phyloP scores from a whole-genome alignment of 1,140 invertebrate genomes.

The Ceratina calcarata region DNA sequence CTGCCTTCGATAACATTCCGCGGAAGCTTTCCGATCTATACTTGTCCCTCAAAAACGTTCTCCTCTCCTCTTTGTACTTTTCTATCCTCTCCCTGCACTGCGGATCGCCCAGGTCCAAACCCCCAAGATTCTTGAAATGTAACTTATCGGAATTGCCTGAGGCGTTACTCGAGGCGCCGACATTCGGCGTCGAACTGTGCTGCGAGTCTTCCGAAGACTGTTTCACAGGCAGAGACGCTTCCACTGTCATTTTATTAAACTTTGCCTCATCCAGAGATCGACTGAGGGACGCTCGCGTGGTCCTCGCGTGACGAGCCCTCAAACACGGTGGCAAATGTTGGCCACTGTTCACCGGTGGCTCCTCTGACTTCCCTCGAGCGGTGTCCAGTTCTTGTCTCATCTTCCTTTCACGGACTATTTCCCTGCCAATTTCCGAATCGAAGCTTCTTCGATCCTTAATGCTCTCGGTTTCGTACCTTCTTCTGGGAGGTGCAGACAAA shows the following conservation, averaged over 20 bases:
- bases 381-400: constrained; percentile 80
- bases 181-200: constrained; percentile 77
- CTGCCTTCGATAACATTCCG: constrained; percentile 73
- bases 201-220: constrained; percentile 69
- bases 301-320: constrained; percentile 78
- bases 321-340: constrained; percentile 81
- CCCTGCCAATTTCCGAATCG: constrained; percentile 82
- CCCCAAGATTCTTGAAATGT: constrained; percentile 70
- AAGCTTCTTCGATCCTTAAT: constrained; percentile 76
- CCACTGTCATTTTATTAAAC: constrained; percentile 79
- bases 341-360: constrained; percentile 64
- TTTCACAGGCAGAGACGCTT: constrained; percentile 67
- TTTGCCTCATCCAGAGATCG: constrained; percentile 85
- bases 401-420: constrained; percentile 80
- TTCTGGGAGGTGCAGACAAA: constrained; percentile 52
- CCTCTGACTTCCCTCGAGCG: constrained; percentile 71
- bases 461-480: constrained; percentile 68
- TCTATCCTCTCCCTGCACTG: constrained; percentile 89
- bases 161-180: constrained; percentile 59
- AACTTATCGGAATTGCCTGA: constrained; percentile 62
- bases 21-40: constrained; percentile 92
- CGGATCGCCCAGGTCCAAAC: constrained; percentile 81
- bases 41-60: constrained; percentile 91
- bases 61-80: constrained; percentile 94
- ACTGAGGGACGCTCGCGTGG: constrained; percentile 84